A percentile compares a stretch with the other conserved stretches of the same genome.
Evolutionary conservation across 2,888 invertebrate species (phyloP).

Genomic region (Pterostichus madidus): DNA sequence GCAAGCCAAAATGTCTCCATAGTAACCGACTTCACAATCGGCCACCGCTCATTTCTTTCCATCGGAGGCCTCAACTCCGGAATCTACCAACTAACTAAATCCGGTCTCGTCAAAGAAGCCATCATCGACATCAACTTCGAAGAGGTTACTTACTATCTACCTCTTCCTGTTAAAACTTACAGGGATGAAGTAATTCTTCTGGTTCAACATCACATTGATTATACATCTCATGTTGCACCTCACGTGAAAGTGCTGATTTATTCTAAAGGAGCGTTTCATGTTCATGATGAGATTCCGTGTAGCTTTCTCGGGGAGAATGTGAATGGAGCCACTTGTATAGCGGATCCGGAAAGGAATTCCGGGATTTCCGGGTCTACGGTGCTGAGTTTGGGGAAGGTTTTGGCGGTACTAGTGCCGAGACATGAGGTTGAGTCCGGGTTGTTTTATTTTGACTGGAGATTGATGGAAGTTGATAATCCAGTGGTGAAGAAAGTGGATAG

Average conservation of each 20-base stretch:
- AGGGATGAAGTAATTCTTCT: slow-evolving; percentile 77
- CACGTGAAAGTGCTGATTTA: slow-evolving; percentile 73
- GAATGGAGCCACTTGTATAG: slow-evolving; percentile 73
- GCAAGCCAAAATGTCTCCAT: slow-evolving; percentile 71
- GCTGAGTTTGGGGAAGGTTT: slow-evolving; percentile 71
- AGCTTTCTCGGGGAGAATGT: slow-evolving; percentile 72
- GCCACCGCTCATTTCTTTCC: slow-evolving; percentile 74
- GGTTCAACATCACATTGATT: slow-evolving; percentile 73
- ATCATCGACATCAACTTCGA: slow-evolving; percentile 72
- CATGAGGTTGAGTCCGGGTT: slow-evolving; percentile 70
- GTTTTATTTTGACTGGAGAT: slow-evolving; percentile 72
- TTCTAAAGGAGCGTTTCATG: slow-evolving; percentile 73
- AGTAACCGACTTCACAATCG: slow-evolving; percentile 74
- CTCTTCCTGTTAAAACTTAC: slow-evolving; percentile 75
- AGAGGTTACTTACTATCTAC: slow-evolving; percentile 73
- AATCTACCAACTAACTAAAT: slow-evolving; percentile 73
- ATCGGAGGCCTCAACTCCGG: slow-evolving; percentile 73
- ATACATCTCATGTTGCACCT: slow-evolving; percentile 72
- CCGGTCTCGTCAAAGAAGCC: slow-evolving; percentile 70
- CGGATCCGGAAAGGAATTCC: slow-evolving; percentile 70
- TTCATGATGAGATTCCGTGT: slow-evolving; percentile 75
- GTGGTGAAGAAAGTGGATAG: slow-evolving; percentile 72
- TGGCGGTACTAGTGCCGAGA: slow-evolving; percentile 73
- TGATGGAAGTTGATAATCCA: slow-evolving; percentile 73
- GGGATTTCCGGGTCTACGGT: slow-evolving; percentile 73